These are phyloP conservation scores for Bradypodion ventrale DNA, from an alignment of 2,797 vertebrate species.

Conservation along the genomic window DNA sequence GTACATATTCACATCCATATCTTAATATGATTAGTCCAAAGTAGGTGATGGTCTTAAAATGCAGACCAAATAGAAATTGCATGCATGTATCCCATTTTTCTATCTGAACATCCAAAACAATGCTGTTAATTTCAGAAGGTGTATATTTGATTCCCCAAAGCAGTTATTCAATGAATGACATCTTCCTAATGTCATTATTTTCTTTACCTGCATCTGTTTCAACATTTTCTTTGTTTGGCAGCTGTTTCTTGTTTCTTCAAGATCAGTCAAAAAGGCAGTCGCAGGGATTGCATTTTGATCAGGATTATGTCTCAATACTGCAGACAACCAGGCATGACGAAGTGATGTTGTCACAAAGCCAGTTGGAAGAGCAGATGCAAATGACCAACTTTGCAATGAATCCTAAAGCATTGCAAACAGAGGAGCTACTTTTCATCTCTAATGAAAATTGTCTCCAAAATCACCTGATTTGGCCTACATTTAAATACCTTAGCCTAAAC, in stretches of 20 bases:
- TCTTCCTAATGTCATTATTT: background rate
- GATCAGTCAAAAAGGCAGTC: background rate
- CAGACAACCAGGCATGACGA: background rate
- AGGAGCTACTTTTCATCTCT: background rate
- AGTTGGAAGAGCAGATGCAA: background rate
- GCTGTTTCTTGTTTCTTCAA: background rate
- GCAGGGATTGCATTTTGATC: background rate
- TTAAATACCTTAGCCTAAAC: background rate
- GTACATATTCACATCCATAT: too few species aligned
- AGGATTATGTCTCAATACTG: background rate
- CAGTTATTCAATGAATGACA: background rate
- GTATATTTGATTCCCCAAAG: background rate
- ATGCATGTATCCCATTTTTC: too few species aligned
- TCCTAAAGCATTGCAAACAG: background rate
- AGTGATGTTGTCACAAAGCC: background rate
- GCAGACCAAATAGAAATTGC: too few species aligned
- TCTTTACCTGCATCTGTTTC: background rate
- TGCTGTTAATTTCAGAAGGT: background rate
- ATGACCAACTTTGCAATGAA: background rate
- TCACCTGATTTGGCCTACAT: background rate
- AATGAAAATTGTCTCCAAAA: background rate
- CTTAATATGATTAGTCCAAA: too few species aligned
- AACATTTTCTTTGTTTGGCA: background rate
- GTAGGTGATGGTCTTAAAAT: too few species aligned
- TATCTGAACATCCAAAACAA: background rate